Evolutionary conservation across 1,140 invertebrate genomes (phyloP).

Genomic region (Grapholita molesta): DNA sequence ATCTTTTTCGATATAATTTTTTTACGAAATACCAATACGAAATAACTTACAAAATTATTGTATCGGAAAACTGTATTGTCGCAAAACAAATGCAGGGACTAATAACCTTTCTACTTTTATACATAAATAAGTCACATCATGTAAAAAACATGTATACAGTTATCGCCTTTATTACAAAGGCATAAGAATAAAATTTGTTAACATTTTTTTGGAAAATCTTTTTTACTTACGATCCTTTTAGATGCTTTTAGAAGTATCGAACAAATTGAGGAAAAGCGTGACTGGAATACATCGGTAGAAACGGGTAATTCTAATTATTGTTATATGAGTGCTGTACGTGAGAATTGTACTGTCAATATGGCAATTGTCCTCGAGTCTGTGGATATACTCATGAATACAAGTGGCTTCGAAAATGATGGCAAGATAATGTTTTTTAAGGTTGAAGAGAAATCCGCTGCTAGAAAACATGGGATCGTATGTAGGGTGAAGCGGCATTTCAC

Average conservation of each 20-base stretch:
- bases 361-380: neutral
- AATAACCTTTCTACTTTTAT: too few species aligned
- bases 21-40: too few species aligned
- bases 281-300: neutral
- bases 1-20: too few species aligned
- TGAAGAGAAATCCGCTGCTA: too few species aligned
- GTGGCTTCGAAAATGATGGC: too few species aligned
- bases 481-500: too few species aligned
- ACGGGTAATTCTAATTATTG: neutral
- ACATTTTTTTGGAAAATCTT: neutral
- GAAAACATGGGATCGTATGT: too few species aligned
- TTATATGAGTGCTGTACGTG: neutral
- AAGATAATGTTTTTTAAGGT: too few species aligned
- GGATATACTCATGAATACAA: neutral
- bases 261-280: slow-evolving; percentile 11
- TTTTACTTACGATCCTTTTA: neutral
- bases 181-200: neutral
- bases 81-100: neutral
- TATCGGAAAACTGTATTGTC: neutral
- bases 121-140: too few species aligned
- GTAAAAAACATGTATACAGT: neutral
- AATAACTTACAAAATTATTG: too few species aligned
- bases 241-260: neutral
- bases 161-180: neutral
- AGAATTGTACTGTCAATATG: neutral